These are phyloP conservation scores for Avahi laniger DNA, from an alignment of 2,797 vertebrate species.

Conservation along the genomic window DNA sequence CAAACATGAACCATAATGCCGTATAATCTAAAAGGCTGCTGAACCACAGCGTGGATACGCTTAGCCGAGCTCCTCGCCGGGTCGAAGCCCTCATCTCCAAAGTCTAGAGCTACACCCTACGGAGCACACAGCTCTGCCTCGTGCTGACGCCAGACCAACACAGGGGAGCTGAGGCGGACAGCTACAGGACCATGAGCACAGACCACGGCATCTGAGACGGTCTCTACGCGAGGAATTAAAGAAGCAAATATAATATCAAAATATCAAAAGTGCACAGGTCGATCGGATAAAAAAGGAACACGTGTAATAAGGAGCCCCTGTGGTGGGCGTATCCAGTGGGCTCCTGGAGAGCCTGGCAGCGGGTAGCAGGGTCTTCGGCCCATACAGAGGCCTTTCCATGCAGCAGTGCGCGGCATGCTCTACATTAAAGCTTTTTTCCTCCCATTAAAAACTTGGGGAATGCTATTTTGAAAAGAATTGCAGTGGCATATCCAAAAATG, in stretches of 20 bases:
- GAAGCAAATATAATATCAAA: constrained; percentile 89
- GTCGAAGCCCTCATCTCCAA: constrained; percentile 78
- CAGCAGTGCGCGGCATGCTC: constrained; percentile 87
- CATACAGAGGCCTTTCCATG: constrained; percentile 83
- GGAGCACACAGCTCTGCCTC: constrained; percentile 78
- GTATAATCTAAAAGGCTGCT: constrained; percentile 83
- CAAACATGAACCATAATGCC: constrained; percentile 89
- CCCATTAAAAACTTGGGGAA: constrained; percentile 78
- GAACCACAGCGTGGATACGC: constrained; percentile 82
- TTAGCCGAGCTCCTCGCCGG: constrained; percentile 79
- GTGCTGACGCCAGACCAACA: constrained; percentile 79
- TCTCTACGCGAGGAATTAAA: constrained; percentile 88
- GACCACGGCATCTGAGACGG: constrained; percentile 87
- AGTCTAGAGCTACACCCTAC: constrained; percentile 69
- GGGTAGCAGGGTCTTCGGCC: constrained; percentile 60
- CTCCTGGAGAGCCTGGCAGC: constrained; percentile 71
- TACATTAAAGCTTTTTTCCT: constrained; percentile 84
- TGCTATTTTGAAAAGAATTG: constrained; percentile 76
- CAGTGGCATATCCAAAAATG: constrained; percentile 75
- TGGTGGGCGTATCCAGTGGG: constrained; percentile 77
- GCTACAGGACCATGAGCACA: constrained; percentile 81
- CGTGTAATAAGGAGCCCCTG: constrained; percentile 75
- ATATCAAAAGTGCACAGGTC: constrained; percentile 96
- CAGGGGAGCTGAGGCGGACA: constrained; percentile 71
- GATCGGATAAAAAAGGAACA: constrained; percentile 82